phyloP scores from a whole-genome alignment of 2,888 invertebrate species.

The Phyllotreta striolata region DNA sequence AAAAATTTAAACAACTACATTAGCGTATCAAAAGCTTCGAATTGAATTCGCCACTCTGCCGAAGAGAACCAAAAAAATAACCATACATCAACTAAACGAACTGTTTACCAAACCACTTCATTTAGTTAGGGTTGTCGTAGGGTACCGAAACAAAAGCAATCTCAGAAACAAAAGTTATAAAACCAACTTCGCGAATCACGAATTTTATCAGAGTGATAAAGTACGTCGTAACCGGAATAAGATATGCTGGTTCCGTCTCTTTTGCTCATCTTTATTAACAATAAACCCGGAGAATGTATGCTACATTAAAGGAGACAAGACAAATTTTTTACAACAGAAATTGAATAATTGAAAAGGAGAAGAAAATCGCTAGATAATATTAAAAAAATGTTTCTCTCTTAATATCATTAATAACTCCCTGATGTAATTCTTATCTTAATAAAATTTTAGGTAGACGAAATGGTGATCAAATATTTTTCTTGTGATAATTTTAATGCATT shows the following conservation, averaged over 20 bases:
- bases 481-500: too few species aligned
- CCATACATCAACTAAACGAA: conserved; percentile 30
- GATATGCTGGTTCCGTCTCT: conserved; percentile 31
- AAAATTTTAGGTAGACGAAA: too few species aligned
- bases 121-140: conserved; percentile 32
- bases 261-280: conserved; percentile 28
- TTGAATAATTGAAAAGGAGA: too few species aligned
- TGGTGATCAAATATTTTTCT: too few species aligned
- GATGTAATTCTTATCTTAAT: too few species aligned
- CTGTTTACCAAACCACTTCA: conserved; percentile 32
- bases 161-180: conserved; percentile 38
- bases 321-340: too few species aligned
- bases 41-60: conserved; percentile 20
- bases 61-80: conserved; percentile 12
- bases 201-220: conserved; percentile 37
- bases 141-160: conserved; percentile 35
- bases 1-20: too few species aligned
- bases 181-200: conserved; percentile 32
- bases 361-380: too few species aligned
- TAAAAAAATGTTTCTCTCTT: too few species aligned
- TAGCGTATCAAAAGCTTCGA: conserved; percentile 21
- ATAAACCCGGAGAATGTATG: conserved; percentile 26
- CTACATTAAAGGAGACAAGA: conserved; percentile 4
- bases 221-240: conserved; percentile 33
- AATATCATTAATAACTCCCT: too few species aligned